phyloP scores from a whole-genome alignment of 2,113 vertebrate genomes.

The Solenodon paradoxus region DNA sequence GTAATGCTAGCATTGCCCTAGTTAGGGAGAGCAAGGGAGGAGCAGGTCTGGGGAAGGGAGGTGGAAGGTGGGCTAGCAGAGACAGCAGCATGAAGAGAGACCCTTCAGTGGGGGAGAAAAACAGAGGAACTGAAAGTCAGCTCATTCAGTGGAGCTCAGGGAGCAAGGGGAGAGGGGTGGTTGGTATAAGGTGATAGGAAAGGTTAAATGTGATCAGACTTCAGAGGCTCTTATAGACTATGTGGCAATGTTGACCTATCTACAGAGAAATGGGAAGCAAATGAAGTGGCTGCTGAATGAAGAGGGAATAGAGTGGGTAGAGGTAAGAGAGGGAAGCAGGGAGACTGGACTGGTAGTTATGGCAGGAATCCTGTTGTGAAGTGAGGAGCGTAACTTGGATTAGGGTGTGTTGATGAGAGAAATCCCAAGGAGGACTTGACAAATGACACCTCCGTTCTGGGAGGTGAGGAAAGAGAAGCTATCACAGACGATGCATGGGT shows the following conservation, averaged over 20 bases:
- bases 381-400: not conserved
- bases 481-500: not conserved
- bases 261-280: not conserved
- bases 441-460: not conserved
- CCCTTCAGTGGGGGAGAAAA: not conserved
- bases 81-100: not conserved
- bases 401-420: not conserved
- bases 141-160: not conserved
- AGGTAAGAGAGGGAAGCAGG: not conserved
- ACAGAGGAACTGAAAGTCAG: not conserved
- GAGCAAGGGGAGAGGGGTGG: too few species aligned
- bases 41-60: not conserved
- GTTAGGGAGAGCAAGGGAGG: not conserved
- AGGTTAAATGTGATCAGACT: not conserved
- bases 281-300: not conserved
- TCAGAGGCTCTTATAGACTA: not conserved
- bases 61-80: not conserved
- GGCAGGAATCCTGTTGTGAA: not conserved
- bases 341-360: not conserved
- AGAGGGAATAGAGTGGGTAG: not conserved
- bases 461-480: not conserved
- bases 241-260: not conserved
- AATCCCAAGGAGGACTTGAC: not conserved
- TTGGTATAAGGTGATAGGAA: not conserved
- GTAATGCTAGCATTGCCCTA: not conserved